Evolutionary conservation across 2,888 invertebrate genomes (phyloP).

Genomic region (Cinara cedri): DNA sequence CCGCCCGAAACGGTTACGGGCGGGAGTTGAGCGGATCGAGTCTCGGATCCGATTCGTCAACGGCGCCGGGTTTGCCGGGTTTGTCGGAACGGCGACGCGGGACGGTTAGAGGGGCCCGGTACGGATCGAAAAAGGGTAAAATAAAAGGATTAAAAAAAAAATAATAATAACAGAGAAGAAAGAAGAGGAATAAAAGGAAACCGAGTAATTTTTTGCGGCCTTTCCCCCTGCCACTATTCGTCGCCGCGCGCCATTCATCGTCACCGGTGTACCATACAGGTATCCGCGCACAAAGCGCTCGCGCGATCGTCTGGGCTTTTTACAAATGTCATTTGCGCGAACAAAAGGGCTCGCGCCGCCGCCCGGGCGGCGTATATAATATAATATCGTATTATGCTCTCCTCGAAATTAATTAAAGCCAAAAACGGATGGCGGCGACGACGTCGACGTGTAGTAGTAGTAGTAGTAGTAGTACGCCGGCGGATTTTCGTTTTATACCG

Average conservation of each 20-base stretch:
- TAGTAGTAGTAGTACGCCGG: background rate
- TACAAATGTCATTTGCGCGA: conserved; percentile 22
- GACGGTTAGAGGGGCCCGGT: too few relatives aligned
- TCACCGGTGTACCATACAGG: too few relatives aligned
- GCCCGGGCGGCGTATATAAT: too few relatives aligned
- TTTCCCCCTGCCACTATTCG: too few relatives aligned
- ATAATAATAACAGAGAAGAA: background rate
- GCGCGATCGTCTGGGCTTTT: background rate
- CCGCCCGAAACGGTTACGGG: too few relatives aligned
- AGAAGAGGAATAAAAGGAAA: background rate
- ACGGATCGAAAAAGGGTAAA: background rate
- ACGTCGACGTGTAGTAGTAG: too few relatives aligned
- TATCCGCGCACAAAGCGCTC: background rate
- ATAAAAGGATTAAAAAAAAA: conserved; percentile 32
- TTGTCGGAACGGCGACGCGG: too few relatives aligned
- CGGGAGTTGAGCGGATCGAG: too few relatives aligned
- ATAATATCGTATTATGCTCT: background rate
- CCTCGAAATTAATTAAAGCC: conserved; percentile 20
- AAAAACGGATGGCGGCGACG: background rate
- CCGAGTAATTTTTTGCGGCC: background rate
- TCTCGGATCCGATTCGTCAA: too few relatives aligned
- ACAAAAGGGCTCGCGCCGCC: conserved; percentile 1
- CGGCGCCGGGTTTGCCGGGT: too few relatives aligned
- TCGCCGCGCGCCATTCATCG: background rate
- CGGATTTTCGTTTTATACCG: too few relatives aligned